A percentile compares a stretch with the other conserved stretches of the same genome.
Conservation (phyloP, 2,888 invertebrate genomes). For the Sthenelais limicola region DNA sequence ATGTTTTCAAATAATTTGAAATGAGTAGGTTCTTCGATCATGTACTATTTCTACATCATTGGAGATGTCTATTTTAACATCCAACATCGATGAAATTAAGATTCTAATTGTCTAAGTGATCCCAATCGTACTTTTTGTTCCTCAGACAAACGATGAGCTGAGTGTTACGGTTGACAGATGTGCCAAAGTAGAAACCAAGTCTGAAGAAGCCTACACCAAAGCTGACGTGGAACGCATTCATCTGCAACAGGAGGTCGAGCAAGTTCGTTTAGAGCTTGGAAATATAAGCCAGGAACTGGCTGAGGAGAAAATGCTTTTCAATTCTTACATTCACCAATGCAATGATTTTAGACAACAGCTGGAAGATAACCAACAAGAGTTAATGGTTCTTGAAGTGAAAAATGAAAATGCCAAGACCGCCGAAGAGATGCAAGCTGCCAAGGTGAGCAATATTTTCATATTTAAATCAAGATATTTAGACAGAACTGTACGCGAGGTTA, state of each 20-base stretch:
- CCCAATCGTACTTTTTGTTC: background rate
- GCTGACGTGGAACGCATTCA: slow-evolving; percentile 66
- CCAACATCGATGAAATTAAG: background rate
- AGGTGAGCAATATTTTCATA: slow-evolving; percentile 47
- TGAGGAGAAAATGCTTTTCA: slow-evolving; percentile 64
- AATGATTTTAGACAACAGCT: slow-evolving; percentile 62
- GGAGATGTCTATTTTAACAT: too few relatives aligned
- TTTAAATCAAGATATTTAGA: too few relatives aligned
- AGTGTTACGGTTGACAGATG: slow-evolving; percentile 62
- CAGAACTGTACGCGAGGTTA: too few relatives aligned
- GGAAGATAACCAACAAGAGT: slow-evolving; percentile 63
- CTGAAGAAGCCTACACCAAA: slow-evolving; percentile 63
- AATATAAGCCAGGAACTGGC: slow-evolving; percentile 63
- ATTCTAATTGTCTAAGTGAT: background rate
- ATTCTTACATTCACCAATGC: slow-evolving; percentile 64
- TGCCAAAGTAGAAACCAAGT: slow-evolving; percentile 64
- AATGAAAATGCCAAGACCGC: slow-evolving; percentile 64
- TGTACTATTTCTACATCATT: too few relatives aligned
- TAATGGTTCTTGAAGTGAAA: slow-evolving; percentile 64
- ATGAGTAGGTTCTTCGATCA: too few relatives aligned
- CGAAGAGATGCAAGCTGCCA: slow-evolving; percentile 61
- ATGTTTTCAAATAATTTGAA: too few relatives aligned
- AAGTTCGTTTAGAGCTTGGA: slow-evolving; percentile 60
- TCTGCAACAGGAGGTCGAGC: slow-evolving; percentile 65
- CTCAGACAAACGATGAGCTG: slow-evolving; percentile 67